These are phyloP conservation scores for Cylas formicarius DNA, from an alignment of 1,140 invertebrate genomes.

Conservation along the genomic window DNA sequence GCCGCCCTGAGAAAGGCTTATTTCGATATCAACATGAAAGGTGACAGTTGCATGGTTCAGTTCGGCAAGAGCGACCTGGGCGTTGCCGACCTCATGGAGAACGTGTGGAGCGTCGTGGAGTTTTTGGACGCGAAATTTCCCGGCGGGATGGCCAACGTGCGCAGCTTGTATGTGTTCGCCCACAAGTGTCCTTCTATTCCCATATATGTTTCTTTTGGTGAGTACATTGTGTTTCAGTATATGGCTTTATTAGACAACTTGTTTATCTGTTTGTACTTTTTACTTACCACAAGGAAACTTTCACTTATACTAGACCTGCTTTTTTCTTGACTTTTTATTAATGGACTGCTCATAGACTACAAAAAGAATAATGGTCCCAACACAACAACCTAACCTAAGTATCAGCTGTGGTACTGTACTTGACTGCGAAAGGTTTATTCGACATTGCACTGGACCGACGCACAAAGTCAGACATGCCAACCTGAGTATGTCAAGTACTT, in stretches of 20 bases:
- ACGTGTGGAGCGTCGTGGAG: conserved; percentile 47
- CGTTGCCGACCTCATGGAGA: conserved; percentile 47
- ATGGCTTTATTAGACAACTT: too few species aligned
- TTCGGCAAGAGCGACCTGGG: conserved; percentile 52
- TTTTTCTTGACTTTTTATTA: not conserved
- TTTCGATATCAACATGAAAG: conserved; percentile 49
- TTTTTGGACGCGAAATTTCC: conserved; percentile 51
- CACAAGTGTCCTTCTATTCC: conserved; percentile 46
- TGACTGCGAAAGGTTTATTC: too few species aligned
- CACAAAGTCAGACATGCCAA: too few species aligned
- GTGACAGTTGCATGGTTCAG: conserved; percentile 49
- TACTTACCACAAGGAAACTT: conserved; percentile 1
- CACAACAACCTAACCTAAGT: too few species aligned
- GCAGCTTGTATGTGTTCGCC: conserved; percentile 51
- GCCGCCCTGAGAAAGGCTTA: conserved; percentile 50
- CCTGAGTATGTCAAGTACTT: too few species aligned
- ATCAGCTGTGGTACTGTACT: too few species aligned
- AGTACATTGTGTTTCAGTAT: too few species aligned
- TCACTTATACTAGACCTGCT: not conserved
- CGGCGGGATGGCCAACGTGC: conserved; percentile 57
- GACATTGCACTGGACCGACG: too few species aligned
- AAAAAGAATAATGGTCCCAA: too few species aligned
- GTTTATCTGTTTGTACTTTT: not conserved
- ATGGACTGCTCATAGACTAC: too few species aligned
- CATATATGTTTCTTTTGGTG: conserved; percentile 55